Evolutionary conservation across 92 coral and sea anemone species (phyloP), one percentile per base, ranked within the genome.

Genomic region (Phenganax subtilis): DNA sequence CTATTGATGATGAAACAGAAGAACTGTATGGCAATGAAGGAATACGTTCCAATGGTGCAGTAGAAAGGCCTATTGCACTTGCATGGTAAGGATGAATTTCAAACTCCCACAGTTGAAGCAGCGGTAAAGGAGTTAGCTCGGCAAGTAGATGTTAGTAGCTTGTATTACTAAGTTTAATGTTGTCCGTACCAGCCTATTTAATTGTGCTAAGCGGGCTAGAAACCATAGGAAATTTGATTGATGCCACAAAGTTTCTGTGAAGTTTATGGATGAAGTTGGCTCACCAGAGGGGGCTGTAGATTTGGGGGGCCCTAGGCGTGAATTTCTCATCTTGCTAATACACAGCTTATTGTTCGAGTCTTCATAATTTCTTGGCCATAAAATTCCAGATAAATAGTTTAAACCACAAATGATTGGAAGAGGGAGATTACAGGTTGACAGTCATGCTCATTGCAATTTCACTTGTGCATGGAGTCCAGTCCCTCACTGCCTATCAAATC

Each of bases 151-250:
- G 9, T 51, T 53, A 57, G 63, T 77, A 77, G 25, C 25, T 20
- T 20, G 60, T 77, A 77, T 77, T 60, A 77, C 82, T 57, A 77
- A 77, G 82, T 77, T 77, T 77, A 77, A 77, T 77, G 82, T 77
- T 77, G 71, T 77, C 57, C 71, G 71, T 61, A 77, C 53, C 37
- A 58, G 60, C 27, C 6, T 77, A 16, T 77, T 77, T 61, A 20
- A 77, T 25, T 30, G 82, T 59, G 82, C 82, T 8, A 77, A 77
- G 31, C 51, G 51, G 68, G 67, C 67, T 6, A 8, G 16, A 44
- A 56, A 56, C 54, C 67, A 30, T 7, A 56, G 27, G 12, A 75
- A 14, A 57, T 56, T 56, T 75, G 16, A 75, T 44, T 67, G 70
- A 61, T 59, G 82, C 82, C 82, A 59, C 16, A 77, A 77, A 77